Evolutionary conservation across 2,113 vertebrate species (phyloP).

Genomic region (Neolamprologus kungweensis): DNA sequence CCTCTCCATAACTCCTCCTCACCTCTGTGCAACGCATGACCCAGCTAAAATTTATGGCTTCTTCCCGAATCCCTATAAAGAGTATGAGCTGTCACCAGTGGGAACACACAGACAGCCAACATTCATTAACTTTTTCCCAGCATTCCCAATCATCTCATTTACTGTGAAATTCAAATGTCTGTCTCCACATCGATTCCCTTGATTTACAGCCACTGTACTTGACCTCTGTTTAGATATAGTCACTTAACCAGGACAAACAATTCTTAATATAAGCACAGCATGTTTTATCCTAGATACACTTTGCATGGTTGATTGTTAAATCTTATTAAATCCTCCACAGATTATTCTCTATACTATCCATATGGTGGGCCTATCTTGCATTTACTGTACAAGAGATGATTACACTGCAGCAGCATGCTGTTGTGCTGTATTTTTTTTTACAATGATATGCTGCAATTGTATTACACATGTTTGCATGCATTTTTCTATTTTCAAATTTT

Average conservation of each 20-base stretch:
- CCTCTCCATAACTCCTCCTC: conserved; percentile 1
- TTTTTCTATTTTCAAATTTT: neutral
- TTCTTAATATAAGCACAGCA: neutral
- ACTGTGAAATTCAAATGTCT: neutral
- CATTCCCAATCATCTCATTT: conserved; percentile 23
- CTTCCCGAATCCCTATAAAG: conserved; percentile 10
- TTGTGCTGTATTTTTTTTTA: neutral
- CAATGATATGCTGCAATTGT: neutral
- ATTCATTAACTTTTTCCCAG: conserved; percentile 34
- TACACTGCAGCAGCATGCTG: conserved; percentile 8
- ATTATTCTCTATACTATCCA: neutral
- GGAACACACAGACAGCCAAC: conserved; percentile 47
- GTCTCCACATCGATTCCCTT: neutral
- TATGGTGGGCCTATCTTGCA: neutral
- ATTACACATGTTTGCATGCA: neutral
- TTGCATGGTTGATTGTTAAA: conserved; percentile 5
- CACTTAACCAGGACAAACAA: neutral
- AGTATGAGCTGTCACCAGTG: conserved; percentile 15
- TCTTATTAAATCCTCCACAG: neutral
- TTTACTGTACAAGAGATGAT: neutral
- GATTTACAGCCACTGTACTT: conserved; percentile 5
- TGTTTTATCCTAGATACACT: neutral
- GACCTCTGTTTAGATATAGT: neutral
- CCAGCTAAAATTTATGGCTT: conserved; percentile 33
- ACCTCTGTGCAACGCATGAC: conserved; percentile 36